Evolutionary conservation across 2,797 vertebrate genomes (phyloP), one percentile per base, ranked within the genome.

Genomic region (Tachyglossus aculeatus): DNA sequence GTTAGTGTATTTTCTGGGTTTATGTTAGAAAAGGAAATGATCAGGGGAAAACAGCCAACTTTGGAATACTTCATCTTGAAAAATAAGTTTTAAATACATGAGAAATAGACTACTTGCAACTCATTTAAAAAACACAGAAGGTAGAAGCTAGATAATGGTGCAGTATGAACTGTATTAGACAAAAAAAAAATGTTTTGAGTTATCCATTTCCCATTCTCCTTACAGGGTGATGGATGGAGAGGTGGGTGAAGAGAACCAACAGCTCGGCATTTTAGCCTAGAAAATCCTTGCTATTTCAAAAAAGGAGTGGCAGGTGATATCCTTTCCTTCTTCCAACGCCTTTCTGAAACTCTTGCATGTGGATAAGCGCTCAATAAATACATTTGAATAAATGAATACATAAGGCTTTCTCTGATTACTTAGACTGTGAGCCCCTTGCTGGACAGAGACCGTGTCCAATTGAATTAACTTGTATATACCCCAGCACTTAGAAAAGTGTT

Each of bases 1-100:
- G 77, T 84, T 85, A 54, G 72, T 88, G 22, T 88, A 88, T 91
- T 92, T 92, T 88, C 81, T 85, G 82, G 88, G 84, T 59, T 88
- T 77, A 63, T 62, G 37, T 61, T 67, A 71, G 83, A 86, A 78
- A 88, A 92, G 72, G 60, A 78, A 77, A 43, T 81, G 84, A 90
- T 80, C 69, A 88, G 79, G 82, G 78, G 58, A 88, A 84, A 88
- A 91, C 72, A 84, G 76, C 56, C 86, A 85, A 44, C 70, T 88
- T 86, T 71, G 82, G 60, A 89, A 88, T 81, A 75, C 63, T 86
- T 48, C 67, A 79, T 87, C 71, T 58, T 88, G 82, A 71, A 89
- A 89, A 85, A 90, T 80, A 87, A 59, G 72, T 85, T 84, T 77
- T 86, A 88, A 90, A 85, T 86, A 85, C 44, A 84, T 12, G 27